A percentile compares a stretch with the other conserved stretches of the same genome.
Conservation (phyloP, 2,113 vertebrate species). For the Pipa parva region DNA sequence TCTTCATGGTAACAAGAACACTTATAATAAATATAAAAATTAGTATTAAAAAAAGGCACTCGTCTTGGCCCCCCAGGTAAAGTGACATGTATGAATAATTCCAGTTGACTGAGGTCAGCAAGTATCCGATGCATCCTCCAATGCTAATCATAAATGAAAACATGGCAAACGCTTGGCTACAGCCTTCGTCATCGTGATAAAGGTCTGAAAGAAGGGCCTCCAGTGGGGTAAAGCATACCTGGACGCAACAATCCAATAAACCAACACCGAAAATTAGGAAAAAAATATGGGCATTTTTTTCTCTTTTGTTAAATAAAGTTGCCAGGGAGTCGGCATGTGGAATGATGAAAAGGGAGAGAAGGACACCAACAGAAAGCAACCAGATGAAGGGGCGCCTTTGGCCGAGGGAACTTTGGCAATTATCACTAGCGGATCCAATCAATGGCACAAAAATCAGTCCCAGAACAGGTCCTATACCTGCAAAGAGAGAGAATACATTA, state of each 20-base stretch:
- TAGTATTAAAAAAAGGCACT: conserved; percentile 74
- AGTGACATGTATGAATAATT: conserved; percentile 56
- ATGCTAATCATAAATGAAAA: conserved; percentile 83
- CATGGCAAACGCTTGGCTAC: conserved; percentile 74
- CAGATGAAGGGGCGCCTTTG: conserved; percentile 81
- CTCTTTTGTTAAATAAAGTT: conserved; percentile 50
- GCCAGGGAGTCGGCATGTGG: conserved; percentile 66
- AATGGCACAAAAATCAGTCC: conserved; percentile 74
- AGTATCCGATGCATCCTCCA: conserved; percentile 80
- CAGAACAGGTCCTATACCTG: conserved; percentile 78
- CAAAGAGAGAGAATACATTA: neutral
- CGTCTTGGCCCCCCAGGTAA: conserved; percentile 72
- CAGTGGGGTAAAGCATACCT: conserved; percentile 80
- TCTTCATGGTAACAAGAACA: conserved; percentile 65
- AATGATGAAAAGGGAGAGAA: conserved; percentile 76
- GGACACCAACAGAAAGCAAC: conserved; percentile 70
- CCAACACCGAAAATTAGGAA: conserved; percentile 73
- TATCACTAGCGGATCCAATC: conserved; percentile 75
- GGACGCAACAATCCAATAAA: conserved; percentile 78
- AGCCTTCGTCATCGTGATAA: conserved; percentile 71
- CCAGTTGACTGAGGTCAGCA: conserved; percentile 78
- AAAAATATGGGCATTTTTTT: conserved; percentile 62
- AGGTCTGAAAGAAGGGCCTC: conserved; percentile 80
- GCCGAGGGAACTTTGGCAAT: conserved; percentile 74
- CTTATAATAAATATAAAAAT: conserved; percentile 70